Evolutionary conservation across 2,113 vertebrate genomes (phyloP), one percentile per base, ranked within the genome.

Genomic region (Hemibates koningsi): DNA sequence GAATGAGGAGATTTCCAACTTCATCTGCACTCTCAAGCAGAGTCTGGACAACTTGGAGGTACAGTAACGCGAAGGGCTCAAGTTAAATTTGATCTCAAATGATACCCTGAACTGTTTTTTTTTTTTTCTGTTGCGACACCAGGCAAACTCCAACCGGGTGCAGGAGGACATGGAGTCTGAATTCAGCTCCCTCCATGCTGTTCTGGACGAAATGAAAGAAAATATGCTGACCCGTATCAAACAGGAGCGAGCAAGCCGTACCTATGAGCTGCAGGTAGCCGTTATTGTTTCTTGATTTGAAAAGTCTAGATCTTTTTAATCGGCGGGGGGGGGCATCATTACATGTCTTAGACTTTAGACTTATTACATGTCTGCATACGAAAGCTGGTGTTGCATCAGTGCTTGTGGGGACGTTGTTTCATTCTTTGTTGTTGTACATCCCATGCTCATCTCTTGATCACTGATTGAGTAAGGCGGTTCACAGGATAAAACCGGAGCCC

Each of bases 1-100:
- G 95, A 99, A 99, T 13, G 98, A 99, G 83, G 98, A 99, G 95
- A 98, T 98, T 24, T 98, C 98, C 59, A 98, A 98, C 94, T 99
- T 99, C 57, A 96, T 97, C 91, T 97, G 97, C 87, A 95, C 95
- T n/a, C 96, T 99, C 71, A 98, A 99, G 86, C 98, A 98, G 94
- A 98, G 95, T 96, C 93, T 98, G 19, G 96, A 97, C 83, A 99
- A 98, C 7, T 93, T 99, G 81, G 98, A 99, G 98, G 98, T 97
- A 93, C 19, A 21, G 19, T 7, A 13, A 12, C 29, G 0, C 1
- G 3, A 1, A 66, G 11, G 10, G 4, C 27, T 63, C 3, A 52
- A 11, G 24, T 41, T 86, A 1, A 8, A 5, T 50, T 53, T 7
- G 5, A 52, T 29, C 52, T 19, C 38, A 45, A 7, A 56, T 38